A percentile compares a stretch with the other conserved stretches of the same genome.
Evolutionary conservation across 2,888 invertebrate species (phyloP).

Genomic region (Urechis unicinctus): DNA sequence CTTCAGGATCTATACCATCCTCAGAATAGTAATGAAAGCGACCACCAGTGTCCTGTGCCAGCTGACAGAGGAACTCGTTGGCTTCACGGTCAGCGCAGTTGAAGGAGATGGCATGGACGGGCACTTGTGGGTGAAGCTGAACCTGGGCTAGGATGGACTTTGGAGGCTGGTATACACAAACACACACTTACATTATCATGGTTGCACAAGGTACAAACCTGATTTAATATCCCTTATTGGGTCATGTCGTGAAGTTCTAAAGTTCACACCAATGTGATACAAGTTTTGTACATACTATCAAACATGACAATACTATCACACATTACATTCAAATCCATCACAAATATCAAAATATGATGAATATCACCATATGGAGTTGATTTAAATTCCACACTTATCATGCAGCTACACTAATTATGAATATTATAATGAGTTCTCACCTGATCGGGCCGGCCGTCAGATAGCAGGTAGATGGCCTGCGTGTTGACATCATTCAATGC

Average conservation of each 20-base stretch:
- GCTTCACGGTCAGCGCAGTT: slow-evolving; percentile 50
- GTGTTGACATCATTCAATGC: slow-evolving; percentile 45
- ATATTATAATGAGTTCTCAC: too few relatives aligned
- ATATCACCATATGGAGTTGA: too few relatives aligned
- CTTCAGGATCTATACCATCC: slow-evolving; percentile 35
- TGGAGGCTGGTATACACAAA: slow-evolving; percentile 35
- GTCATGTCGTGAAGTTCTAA: too few relatives aligned
- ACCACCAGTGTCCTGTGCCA: slow-evolving; percentile 45
- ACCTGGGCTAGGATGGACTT: slow-evolving; percentile 49
- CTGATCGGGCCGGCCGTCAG: slow-evolving; percentile 51
- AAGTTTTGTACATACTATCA: too few relatives aligned
- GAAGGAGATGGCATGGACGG: slow-evolving; percentile 50
- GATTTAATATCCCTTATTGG: too few relatives aligned
- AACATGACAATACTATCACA: too few relatives aligned
- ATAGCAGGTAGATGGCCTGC: slow-evolving; percentile 49
- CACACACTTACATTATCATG: neutral
- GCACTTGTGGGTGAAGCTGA: slow-evolving; percentile 42
- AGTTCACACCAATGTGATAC: too few relatives aligned
- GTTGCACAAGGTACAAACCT: too few relatives aligned
- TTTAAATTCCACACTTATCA: too few relatives aligned
- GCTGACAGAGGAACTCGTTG: slow-evolving; percentile 44
- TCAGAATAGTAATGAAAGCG: slow-evolving; percentile 49
- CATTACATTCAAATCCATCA: too few relatives aligned
- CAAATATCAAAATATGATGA: too few relatives aligned
- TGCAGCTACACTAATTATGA: too few relatives aligned